Percentiles rank a stretch among this genome's conserved stretches.
These are phyloP conservation scores for Coregonus ussuriensis DNA, from an alignment of 2,797 vertebrate genomes.

Conservation along the genomic window DNA sequence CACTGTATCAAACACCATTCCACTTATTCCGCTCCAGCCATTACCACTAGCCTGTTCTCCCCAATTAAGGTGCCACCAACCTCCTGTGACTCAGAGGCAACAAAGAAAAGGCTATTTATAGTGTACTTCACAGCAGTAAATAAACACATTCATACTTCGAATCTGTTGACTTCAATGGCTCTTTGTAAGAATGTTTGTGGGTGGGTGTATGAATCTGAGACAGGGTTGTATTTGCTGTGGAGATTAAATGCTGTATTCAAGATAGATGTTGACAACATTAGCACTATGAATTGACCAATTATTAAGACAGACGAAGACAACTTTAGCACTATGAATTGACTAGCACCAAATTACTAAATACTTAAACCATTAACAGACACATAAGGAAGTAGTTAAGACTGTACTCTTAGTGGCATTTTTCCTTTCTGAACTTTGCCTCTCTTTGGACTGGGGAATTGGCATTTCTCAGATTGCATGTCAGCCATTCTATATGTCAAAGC, in stretches of 20 bases:
- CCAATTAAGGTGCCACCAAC: too few species aligned
- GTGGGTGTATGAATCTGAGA: neutral
- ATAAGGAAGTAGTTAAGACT: neutral
- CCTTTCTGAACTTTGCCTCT: too few species aligned
- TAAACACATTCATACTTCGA: neutral
- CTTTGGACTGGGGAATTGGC: neutral
- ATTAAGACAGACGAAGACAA: neutral
- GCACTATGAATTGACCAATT: neutral
- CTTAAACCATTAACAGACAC: neutral
- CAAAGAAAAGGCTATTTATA: neutral
- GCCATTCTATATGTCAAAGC: neutral
- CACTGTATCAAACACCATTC: too few species aligned
- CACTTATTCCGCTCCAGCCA: too few species aligned
- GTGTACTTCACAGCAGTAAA: constrained; percentile 2
- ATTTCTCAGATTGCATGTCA: neutral
- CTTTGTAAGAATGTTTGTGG: neutral
- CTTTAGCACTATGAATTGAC: neutral
- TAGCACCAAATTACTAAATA: neutral
- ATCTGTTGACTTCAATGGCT: neutral
- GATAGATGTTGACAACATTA: neutral
- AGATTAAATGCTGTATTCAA: neutral
- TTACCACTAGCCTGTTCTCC: too few species aligned
- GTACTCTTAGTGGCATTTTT: too few species aligned
- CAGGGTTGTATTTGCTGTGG: neutral
- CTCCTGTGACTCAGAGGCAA: neutral